phyloP scores from a whole-genome alignment of 1,140 invertebrate species.

The Atta colombica region DNA sequence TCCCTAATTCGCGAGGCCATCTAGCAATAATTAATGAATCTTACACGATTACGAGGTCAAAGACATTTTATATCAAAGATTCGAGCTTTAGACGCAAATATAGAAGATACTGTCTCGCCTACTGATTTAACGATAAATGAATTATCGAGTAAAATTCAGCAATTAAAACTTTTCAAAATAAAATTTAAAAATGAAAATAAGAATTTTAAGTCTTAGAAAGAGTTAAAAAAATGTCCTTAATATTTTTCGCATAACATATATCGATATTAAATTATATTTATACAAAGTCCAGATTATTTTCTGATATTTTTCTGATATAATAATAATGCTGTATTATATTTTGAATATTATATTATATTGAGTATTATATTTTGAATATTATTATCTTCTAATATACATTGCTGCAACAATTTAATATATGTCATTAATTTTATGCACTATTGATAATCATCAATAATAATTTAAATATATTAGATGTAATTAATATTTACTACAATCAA shows the following conservation, averaged over 20 bases:
- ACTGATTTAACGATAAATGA: conserved; percentile 7
- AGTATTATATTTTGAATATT: background rate
- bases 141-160: background rate
- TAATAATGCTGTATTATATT: background rate
- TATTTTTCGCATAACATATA: background rate
- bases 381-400: background rate
- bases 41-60: conserved; percentile 57
- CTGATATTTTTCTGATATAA: background rate
- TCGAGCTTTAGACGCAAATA: conserved; percentile 25
- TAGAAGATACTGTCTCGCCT: conserved; percentile 20
- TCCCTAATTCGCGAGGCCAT: background rate
- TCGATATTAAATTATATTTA: conserved; percentile 6
- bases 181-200: background rate
- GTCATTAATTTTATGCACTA: background rate
- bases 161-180: background rate
- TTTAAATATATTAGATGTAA: background rate
- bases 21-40: conserved; percentile 62
- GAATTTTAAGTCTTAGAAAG: background rate
- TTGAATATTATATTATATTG: background rate
- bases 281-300: background rate
- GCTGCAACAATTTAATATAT: background rate
- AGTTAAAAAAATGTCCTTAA: background rate
- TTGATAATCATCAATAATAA: conserved; percentile 1
- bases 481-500: background rate
- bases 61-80: conserved; percentile 41